phyloP scores from a whole-genome alignment of 2,797 vertebrate species.

The Clarias fuscus region DNA sequence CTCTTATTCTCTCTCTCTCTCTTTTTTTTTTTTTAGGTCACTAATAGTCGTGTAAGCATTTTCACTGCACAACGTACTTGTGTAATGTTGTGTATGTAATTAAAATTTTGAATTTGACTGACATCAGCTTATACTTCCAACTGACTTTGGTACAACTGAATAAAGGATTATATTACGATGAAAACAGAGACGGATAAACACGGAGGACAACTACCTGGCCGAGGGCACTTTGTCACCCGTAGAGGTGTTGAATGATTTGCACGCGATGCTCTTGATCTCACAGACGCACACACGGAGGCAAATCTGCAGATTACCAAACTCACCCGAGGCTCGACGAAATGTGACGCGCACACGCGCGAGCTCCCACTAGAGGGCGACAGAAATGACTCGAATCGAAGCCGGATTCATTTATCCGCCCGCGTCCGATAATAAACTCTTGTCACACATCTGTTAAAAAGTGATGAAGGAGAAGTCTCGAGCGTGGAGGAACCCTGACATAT shows the following conservation, averaged over 20 bases:
- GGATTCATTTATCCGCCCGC: background rate
- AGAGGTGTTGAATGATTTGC: background rate
- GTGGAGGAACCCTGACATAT: background rate
- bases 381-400: background rate
- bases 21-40: no score
- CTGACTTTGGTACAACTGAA: no score
- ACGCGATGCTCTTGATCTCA: background rate
- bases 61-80: no score
- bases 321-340: background rate
- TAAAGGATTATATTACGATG: no score
- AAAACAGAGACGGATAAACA: background rate
- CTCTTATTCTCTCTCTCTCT: no score
- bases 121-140: no score
- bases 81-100: no score
- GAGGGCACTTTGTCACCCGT: background rate
- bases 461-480: background rate
- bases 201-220: background rate
- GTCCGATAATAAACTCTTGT: background rate
- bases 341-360: background rate
- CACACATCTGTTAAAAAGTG: background rate
- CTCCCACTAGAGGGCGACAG: background rate
- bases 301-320: background rate
- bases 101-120: no score
- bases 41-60: no score
- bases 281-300: constrained; percentile 7